phyloP scores from a whole-genome alignment of 2,113 vertebrate species.

The Ailurus styani region DNA sequence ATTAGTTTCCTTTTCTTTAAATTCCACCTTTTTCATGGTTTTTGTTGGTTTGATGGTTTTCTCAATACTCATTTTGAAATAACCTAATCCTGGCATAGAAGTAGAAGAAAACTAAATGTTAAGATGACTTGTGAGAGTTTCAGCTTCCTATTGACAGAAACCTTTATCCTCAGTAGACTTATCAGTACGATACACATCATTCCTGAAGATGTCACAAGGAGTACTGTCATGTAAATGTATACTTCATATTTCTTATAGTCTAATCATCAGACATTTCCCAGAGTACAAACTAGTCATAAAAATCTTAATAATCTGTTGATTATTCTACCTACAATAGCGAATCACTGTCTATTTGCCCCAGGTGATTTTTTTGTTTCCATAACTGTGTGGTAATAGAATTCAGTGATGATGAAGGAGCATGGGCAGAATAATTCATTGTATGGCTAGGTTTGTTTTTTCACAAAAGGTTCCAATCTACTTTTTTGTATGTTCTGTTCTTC shows the following conservation, averaged over 20 bases:
- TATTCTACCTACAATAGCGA: constrained; percentile 21
- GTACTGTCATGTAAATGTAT: background rate
- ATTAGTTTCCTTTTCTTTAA: background rate
- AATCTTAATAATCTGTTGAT: background rate
- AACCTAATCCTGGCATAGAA: background rate
- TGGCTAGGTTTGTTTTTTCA: background rate
- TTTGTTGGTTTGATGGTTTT: background rate
- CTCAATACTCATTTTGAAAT: background rate
- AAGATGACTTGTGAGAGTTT: background rate
- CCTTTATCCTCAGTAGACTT: background rate
- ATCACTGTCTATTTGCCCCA: background rate
- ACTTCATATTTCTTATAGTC: constrained; percentile 7
- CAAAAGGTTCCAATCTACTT: background rate
- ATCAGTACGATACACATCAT: background rate
- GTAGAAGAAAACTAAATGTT: background rate
- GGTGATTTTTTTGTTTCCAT: background rate
- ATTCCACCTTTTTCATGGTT: background rate
- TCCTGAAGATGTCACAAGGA: background rate
- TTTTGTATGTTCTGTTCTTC: background rate
- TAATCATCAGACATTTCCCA: constrained; percentile 22
- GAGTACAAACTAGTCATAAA: background rate
- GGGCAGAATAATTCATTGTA: background rate
- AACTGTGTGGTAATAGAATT: constrained; percentile 21
- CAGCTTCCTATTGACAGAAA: constrained; percentile 6
- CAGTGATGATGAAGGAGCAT: background rate